phyloP scores from a whole-genome alignment of 2,797 vertebrate genomes.

The Percopsis omiscomaycus region DNA sequence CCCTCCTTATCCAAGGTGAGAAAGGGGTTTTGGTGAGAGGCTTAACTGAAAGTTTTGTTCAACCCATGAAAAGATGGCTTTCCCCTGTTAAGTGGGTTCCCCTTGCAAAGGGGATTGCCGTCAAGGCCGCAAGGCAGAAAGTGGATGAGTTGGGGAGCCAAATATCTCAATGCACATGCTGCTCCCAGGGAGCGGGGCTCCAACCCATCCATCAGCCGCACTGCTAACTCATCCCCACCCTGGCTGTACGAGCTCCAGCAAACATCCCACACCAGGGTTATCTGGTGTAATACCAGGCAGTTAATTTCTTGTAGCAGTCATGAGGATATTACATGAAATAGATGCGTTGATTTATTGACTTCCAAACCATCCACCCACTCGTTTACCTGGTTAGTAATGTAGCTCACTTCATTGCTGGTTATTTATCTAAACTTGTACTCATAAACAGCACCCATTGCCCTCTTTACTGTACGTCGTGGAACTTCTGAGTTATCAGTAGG shows the following conservation, averaged over 20 bases:
- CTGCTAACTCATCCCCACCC: slow-evolving; percentile 22
- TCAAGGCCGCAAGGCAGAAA: slow-evolving; percentile 53
- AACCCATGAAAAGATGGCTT: slow-evolving; percentile 48
- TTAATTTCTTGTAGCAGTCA: not conserved
- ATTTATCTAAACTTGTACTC: too few relatives aligned
- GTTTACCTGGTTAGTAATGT: too few relatives aligned
- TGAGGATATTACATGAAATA: not conserved
- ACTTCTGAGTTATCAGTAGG: too few relatives aligned
- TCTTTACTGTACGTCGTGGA: too few relatives aligned
- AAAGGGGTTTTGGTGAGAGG: slow-evolving; percentile 24
- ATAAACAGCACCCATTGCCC: too few relatives aligned
- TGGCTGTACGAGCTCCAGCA: slow-evolving; percentile 10
- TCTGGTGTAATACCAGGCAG: not conserved
- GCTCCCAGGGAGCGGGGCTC: slow-evolving; percentile 50
- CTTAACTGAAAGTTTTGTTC: slow-evolving; percentile 13
- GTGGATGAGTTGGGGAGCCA: slow-evolving; percentile 62
- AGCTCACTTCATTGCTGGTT: too few relatives aligned
- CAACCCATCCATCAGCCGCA: slow-evolving; percentile 57
- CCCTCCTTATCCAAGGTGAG: slow-evolving; percentile 11
- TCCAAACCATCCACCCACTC: too few relatives aligned
- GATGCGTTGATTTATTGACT: too few relatives aligned
- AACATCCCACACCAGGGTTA: slow-evolving; percentile 21
- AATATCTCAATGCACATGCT: slow-evolving; percentile 64
- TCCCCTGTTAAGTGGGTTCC: slow-evolving; percentile 44
- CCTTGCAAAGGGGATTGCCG: slow-evolving; percentile 52